These are phyloP conservation scores for Ladona fulva DNA, from an alignment of 1,140 invertebrate species.

Conservation along the genomic window DNA sequence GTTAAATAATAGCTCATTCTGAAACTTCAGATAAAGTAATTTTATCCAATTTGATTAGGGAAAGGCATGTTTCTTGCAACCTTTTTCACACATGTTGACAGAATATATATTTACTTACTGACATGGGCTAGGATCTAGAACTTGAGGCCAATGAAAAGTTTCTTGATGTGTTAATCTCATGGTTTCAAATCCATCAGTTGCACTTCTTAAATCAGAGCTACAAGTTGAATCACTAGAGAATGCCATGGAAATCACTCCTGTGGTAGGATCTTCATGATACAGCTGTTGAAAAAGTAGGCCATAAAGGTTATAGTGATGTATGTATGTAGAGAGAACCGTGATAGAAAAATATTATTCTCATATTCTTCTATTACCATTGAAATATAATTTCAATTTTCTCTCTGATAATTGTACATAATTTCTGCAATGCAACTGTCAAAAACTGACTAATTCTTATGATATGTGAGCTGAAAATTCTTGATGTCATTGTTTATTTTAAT, in stretches of 20 bases:
- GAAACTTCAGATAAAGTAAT: neutral
- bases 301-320: neutral
- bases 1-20: no score
- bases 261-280: constrained; percentile 45
- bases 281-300: constrained; percentile 37
- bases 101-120: constrained; percentile 27
- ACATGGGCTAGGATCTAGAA: constrained; percentile 31
- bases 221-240: constrained; percentile 63
- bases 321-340: neutral
- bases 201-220: constrained; percentile 43
- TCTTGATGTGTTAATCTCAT: constrained; percentile 39
- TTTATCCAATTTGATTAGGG: neutral
- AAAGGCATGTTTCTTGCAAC: no score
- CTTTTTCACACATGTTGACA: neutral
- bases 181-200: constrained; percentile 51
- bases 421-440: no score
- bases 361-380: no score
- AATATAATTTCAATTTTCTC: no score
- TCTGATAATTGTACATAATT: no score
- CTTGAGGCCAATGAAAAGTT: constrained; percentile 33
- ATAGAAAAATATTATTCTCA: no score
- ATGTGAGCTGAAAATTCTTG: no score
- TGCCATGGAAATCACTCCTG: constrained; percentile 49
- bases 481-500: no score
- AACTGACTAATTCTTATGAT: no score